Evolutionary conservation across 1,140 invertebrate genomes (phyloP).

Genomic region (Caenorhabditis tropicalis): DNA sequence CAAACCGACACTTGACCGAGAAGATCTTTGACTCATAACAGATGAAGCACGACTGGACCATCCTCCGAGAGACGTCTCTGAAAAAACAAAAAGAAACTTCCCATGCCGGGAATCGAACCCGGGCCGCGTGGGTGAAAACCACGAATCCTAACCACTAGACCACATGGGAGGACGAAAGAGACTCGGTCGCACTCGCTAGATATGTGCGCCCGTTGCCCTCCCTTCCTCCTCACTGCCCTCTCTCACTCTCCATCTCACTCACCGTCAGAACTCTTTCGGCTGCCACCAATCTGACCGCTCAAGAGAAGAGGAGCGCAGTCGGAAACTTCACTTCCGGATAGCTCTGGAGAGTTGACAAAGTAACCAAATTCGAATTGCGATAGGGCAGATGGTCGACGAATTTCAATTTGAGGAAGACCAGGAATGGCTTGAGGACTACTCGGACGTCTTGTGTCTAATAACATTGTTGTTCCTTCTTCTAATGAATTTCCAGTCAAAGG

Average conservation of each 20-base stretch:
- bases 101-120: conserved; percentile 85
- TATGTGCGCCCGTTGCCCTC: neutral
- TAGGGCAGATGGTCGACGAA: conserved; percentile 69
- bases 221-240: neutral
- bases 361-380: conserved; percentile 72
- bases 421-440: conserved; percentile 71
- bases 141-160: conserved; percentile 80
- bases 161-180: conserved; percentile 12
- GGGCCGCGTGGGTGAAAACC: conserved; percentile 84
- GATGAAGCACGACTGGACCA: conserved; percentile 71
- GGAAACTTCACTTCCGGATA: conserved; percentile 65
- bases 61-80: conserved; percentile 68
- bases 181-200: neutral
- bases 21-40: conserved; percentile 69
- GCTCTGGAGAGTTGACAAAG: conserved; percentile 71
- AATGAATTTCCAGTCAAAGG: conserved; percentile 49
- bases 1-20: conserved; percentile 65
- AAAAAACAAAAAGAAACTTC: conserved; percentile 73
- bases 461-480: conserved; percentile 44
- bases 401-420: conserved; percentile 70
- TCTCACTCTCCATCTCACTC: neutral
- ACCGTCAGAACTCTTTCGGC: conserved; percentile 71
- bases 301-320: conserved; percentile 70
- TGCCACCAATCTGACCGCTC: conserved; percentile 58
- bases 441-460: conserved; percentile 60